Conservation (phyloP, 2,888 invertebrate genomes). For the Troglohyphantes excavatus region DNA sequence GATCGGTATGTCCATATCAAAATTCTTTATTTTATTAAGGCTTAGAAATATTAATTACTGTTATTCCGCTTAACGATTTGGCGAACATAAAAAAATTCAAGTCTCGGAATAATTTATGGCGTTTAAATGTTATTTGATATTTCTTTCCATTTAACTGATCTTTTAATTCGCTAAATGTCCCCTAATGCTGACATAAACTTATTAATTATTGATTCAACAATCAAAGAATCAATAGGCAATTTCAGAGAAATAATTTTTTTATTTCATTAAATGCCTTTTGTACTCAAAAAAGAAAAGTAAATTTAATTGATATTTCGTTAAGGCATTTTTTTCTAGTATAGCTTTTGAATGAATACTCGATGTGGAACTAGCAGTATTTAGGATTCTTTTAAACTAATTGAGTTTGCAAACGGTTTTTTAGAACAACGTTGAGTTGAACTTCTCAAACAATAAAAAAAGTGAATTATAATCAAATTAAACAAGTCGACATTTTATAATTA, state of each 20-base stretch:
- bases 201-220: neutral
- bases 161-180: constrained; percentile 26
- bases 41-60: constrained; percentile 53
- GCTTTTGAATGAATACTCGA: no score
- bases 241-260: neutral
- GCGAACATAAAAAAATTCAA: neutral
- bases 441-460: no score
- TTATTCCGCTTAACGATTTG: neutral
- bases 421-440: no score
- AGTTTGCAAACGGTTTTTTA: no score
- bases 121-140: neutral
- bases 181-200: neutral
- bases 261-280: neutral
- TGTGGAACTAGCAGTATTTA: no score
- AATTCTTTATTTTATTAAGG: constrained; percentile 43
- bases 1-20: constrained; percentile 24
- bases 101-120: constrained; percentile 28
- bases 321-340: no score
- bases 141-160: constrained; percentile 3
- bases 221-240: neutral
- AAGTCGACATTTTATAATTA: no score
- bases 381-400: no score
- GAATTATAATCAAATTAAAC: no score
- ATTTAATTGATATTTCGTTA: no score
- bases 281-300: no score